These are phyloP conservation scores for Petrocephalus zakoni DNA, from an alignment of 2,113 vertebrate genomes.

Conservation along the genomic window DNA sequence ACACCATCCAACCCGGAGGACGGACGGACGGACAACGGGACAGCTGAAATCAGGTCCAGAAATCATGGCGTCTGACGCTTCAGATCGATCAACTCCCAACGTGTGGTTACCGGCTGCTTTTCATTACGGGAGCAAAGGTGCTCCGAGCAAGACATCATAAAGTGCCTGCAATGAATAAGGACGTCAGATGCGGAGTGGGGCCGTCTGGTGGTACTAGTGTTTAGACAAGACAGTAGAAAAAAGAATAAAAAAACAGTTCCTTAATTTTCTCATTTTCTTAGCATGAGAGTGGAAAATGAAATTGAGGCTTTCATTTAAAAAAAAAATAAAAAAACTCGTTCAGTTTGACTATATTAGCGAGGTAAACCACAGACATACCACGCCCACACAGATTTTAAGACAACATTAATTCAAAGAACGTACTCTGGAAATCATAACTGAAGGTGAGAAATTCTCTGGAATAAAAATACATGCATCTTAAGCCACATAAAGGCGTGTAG, in stretches of 20 bases:
- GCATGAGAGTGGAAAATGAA: background rate
- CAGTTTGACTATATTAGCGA: background rate
- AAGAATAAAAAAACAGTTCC: background rate
- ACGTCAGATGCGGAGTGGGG: background rate
- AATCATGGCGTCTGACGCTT: background rate
- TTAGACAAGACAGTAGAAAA: background rate
- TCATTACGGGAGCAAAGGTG: background rate
- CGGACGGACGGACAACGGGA: background rate
- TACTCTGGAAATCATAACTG: background rate
- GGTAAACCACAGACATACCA: background rate
- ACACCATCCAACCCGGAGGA: background rate
- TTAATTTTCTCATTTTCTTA: background rate
- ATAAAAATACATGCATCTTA: background rate
- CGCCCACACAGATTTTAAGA: background rate
- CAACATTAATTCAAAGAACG: background rate
- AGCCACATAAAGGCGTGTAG: background rate
- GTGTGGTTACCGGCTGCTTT: background rate
- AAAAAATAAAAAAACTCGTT: background rate
- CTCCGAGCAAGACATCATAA: background rate
- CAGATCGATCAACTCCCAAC: background rate
- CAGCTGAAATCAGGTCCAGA: background rate
- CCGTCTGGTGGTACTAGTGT: background rate
- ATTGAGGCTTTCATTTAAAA: background rate
- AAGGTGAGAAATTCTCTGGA: background rate
- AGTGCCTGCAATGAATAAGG: background rate